A percentile compares a stretch with the other conserved stretches of the same genome.
Evolutionary conservation across 2,888 invertebrate genomes (phyloP).

Genomic region (Neoitamus cyanurus): DNA sequence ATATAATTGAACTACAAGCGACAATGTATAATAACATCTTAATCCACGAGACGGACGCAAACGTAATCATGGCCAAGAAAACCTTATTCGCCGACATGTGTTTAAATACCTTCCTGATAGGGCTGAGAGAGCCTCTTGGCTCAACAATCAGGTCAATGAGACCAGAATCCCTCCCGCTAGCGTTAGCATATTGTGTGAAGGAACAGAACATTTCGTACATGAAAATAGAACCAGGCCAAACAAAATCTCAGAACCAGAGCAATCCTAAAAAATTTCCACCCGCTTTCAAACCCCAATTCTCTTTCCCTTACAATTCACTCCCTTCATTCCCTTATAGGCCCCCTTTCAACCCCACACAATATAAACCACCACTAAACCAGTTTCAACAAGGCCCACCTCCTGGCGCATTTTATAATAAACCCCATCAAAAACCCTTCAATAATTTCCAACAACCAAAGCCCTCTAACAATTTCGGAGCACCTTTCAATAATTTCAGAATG

Average conservation of each 20-base stretch:
- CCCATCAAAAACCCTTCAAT: too few species aligned
- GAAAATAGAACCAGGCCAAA: background rate
- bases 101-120: conserved; percentile 47
- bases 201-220: conserved; percentile 48
- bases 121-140: conserved; percentile 49
- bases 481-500: background rate
- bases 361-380: background rate
- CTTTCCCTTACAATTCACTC: background rate
- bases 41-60: background rate
- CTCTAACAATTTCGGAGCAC: background rate
- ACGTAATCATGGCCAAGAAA: conserved; percentile 45
- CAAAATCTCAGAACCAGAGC: too few species aligned
- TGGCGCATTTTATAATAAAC: background rate
- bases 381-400: background rate
- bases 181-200: conserved; percentile 46
- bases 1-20: background rate
- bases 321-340: background rate
- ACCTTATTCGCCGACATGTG: conserved; percentile 48
- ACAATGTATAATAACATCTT: background rate
- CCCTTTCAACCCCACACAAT: too few species aligned
- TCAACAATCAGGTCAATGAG: conserved; percentile 49
- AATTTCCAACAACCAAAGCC: too few species aligned
- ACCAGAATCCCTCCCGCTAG: conserved; percentile 45
- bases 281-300: too few species aligned
- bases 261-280: too few species aligned